phyloP scores from a whole-genome alignment of 2,888 invertebrate species.

The Heliconius hortense region DNA sequence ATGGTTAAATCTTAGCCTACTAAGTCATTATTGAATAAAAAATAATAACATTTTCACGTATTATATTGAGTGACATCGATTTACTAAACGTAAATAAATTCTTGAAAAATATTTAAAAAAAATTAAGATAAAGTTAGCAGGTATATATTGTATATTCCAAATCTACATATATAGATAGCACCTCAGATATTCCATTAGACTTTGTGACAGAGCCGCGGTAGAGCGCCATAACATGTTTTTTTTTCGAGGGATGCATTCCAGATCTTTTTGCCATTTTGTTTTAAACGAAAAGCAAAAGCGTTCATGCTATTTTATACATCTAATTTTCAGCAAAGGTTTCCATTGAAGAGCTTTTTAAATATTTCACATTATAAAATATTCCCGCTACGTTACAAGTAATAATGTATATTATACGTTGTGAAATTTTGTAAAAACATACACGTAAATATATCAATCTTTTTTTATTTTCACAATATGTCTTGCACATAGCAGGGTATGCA shows the following conservation, averaged over 20 bases:
- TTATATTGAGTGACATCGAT: background rate
- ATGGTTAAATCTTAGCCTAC: no score
- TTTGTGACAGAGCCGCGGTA: background rate
- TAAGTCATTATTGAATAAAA: no score
- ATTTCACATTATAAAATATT: background rate
- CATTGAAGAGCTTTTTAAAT: background rate
- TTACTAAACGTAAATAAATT: background rate
- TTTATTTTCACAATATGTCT: no score
- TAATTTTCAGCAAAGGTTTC: background rate
- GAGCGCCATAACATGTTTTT: conserved; percentile 1
- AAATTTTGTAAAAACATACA: background rate
- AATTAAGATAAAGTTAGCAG: background rate
- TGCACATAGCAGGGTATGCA: no score
- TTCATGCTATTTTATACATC: background rate
- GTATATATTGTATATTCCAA: background rate
- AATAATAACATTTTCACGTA: no score
- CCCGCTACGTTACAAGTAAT: background rate
- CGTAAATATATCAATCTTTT: background rate
- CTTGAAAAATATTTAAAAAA: background rate
- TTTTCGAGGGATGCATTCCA: conserved; percentile 8
- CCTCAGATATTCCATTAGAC: conserved; percentile 16
- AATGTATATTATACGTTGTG: background rate
- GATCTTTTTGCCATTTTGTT: conserved; percentile 11
- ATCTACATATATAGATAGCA: background rate
- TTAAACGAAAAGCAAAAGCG: background rate